Evolutionary conservation across 2,113 vertebrate species (phyloP).

Genomic region (Mirza zaza): DNA sequence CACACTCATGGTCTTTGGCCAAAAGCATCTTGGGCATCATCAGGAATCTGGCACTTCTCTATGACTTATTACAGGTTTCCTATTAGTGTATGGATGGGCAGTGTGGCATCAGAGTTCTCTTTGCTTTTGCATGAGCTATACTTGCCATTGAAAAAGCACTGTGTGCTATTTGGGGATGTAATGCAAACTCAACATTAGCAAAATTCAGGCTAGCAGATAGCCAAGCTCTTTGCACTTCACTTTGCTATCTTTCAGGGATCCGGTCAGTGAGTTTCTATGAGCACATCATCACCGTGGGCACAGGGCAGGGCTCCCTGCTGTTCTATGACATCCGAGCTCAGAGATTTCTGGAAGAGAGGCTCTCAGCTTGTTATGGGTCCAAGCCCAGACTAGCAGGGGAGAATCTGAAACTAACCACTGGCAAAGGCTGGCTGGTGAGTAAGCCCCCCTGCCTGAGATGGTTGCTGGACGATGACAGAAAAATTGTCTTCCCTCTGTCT

Average conservation of each 20-base stretch:
- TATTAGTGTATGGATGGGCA: background rate
- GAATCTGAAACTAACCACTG: conserved; percentile 94
- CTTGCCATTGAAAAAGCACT: background rate
- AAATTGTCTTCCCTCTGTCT: background rate
- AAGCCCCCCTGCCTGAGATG: background rate
- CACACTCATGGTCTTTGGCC: background rate
- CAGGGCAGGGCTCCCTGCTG: conserved; percentile 95
- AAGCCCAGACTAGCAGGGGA: conserved; percentile 90
- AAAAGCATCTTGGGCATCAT: background rate
- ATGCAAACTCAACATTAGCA: background rate
- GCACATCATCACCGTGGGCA: conserved; percentile 98
- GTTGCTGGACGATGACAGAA: background rate
- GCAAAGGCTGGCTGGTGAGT: conserved; percentile 98
- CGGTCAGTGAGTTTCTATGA: conserved; percentile 99
- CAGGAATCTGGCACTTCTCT: background rate
- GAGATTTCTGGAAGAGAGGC: conserved; percentile 92
- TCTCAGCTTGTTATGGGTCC: conserved; percentile 82
- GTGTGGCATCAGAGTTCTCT: background rate
- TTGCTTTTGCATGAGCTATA: background rate
- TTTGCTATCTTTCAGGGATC: conserved; percentile 87
- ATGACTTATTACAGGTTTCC: background rate
- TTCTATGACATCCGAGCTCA: conserved; percentile 98
- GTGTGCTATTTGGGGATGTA: background rate
- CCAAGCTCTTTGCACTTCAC: background rate
- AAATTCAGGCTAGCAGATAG: background rate